Evolutionary conservation across 2,797 vertebrate genomes (phyloP).

Genomic region (Sebastes diaconus): DNA sequence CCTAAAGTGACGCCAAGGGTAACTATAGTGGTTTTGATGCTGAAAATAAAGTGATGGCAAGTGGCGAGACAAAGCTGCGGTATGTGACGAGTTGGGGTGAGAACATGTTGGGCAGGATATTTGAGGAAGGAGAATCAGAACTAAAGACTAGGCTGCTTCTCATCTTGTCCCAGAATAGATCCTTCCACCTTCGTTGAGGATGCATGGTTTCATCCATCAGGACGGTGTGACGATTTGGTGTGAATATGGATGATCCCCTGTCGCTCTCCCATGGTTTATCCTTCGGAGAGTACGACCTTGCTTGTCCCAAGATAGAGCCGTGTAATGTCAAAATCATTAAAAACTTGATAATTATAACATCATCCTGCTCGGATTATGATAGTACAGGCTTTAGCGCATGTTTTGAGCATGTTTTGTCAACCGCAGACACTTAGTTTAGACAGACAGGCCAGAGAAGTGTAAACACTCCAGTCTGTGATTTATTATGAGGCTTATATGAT

Average conservation of each 20-base stretch:
- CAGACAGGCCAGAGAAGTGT: constrained; percentile 21
- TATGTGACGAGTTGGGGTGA: too few species aligned
- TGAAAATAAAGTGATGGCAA: too few species aligned
- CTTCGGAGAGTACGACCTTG: neutral
- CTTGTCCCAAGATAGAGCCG: neutral
- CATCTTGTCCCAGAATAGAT: neutral
- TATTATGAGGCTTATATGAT: constrained; percentile 49
- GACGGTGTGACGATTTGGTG: neutral
- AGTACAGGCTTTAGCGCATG: neutral
- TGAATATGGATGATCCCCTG: neutral
- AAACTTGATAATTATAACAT: neutral
- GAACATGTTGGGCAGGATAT: too few species aligned
- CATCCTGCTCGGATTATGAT: neutral
- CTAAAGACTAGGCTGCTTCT: neutral
- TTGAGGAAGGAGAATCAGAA: too few species aligned
- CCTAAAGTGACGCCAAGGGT: too few species aligned
- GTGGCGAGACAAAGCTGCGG: too few species aligned
- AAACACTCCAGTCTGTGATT: constrained; percentile 60
- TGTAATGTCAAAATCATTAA: neutral
- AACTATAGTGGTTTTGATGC: too few species aligned
- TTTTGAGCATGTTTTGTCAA: neutral
- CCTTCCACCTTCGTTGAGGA: neutral
- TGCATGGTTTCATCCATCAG: neutral
- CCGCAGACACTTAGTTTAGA: constrained; percentile 39
- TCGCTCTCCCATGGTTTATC: neutral